A percentile compares a stretch with the other conserved stretches of the same genome.
Evolutionary conservation across 2,113 vertebrate species (phyloP).

Genomic region (Cebidichthys violaceus): DNA sequence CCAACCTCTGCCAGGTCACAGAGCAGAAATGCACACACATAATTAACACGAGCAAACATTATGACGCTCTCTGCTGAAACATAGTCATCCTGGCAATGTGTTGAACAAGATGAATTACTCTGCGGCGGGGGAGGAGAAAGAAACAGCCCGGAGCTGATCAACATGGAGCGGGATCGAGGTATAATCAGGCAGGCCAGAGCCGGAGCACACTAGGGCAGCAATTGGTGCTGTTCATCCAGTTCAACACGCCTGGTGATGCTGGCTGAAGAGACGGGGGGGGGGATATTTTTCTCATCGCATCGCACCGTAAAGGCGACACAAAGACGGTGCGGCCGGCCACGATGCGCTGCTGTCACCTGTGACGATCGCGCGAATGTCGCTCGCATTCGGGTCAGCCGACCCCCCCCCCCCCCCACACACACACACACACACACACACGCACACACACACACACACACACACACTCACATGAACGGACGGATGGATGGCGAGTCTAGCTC

Average conservation of each 20-base stretch:
- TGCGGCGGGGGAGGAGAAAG: conserved; percentile 19
- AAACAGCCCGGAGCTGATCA: conserved; percentile 45
- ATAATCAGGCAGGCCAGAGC: conserved; percentile 14
- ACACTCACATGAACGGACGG: conserved; percentile 52
- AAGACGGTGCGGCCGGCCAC: conserved; percentile 45
- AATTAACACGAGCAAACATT: conserved; percentile 47
- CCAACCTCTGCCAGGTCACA: conserved; percentile 52
- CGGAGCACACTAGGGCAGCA: conserved; percentile 39
- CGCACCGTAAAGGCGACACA: conserved; percentile 54
- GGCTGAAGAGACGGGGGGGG: conserved; percentile 5
- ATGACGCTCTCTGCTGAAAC: conserved; percentile 35
- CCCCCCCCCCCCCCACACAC: conserved; percentile 21
- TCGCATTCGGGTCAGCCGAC: conserved; percentile 63
- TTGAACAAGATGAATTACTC: conserved; percentile 67
- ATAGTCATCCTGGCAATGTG: conserved; percentile 45
- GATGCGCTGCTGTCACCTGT: conserved; percentile 52
- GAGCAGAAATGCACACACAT: conserved; percentile 44
- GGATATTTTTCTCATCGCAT: background rate
- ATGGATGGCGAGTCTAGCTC: conserved; percentile 48
- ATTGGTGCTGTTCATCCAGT: conserved; percentile 64
- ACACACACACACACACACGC: conserved; percentile 33
- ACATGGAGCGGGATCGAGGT: conserved; percentile 16
- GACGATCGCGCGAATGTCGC: conserved; percentile 45
- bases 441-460: conserved; percentile 33
- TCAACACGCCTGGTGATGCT: conserved; percentile 41